Evolutionary conservation across 2,797 vertebrate genomes (phyloP).

Genomic region (Salmo trutta): DNA sequence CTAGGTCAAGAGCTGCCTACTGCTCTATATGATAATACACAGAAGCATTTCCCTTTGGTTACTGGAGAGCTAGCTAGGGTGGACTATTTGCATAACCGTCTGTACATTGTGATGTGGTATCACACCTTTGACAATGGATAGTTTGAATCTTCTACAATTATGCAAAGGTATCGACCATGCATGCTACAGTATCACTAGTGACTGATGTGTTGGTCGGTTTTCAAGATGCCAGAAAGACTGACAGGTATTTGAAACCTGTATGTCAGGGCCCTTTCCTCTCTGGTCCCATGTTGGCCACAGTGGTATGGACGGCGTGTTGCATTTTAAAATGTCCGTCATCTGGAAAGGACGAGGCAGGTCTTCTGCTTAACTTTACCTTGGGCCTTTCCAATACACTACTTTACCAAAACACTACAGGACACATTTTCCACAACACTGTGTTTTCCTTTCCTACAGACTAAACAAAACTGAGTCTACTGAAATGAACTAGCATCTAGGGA

Average conservation of each 20-base stretch:
- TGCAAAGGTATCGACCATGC: neutral
- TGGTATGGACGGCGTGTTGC: neutral
- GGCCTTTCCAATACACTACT: slow-evolving; percentile 5
- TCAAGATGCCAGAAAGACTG: too few species aligned
- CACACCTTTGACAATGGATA: neutral
- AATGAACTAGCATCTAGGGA: neutral
- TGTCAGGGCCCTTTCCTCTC: neutral
- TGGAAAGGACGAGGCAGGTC: neutral
- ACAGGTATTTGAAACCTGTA: neutral
- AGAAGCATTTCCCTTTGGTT: neutral
- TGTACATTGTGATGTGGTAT: neutral
- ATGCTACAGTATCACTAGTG: neutral
- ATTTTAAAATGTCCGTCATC: neutral
- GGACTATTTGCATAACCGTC: slow-evolving; percentile 24
- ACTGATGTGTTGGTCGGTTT: too few species aligned
- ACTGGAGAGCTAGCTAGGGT: neutral
- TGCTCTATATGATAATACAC: neutral
- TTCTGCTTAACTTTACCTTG: slow-evolving; percentile 9
- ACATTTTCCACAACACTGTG: neutral
- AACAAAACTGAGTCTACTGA: neutral
- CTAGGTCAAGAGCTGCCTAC: neutral
- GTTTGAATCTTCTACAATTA: neutral
- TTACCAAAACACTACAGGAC: slow-evolving; percentile 11
- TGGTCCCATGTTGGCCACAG: neutral
- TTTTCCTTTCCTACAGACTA: neutral